Conservation (phyloP, 2,888 invertebrate species). For the Patella caerulea region DNA sequence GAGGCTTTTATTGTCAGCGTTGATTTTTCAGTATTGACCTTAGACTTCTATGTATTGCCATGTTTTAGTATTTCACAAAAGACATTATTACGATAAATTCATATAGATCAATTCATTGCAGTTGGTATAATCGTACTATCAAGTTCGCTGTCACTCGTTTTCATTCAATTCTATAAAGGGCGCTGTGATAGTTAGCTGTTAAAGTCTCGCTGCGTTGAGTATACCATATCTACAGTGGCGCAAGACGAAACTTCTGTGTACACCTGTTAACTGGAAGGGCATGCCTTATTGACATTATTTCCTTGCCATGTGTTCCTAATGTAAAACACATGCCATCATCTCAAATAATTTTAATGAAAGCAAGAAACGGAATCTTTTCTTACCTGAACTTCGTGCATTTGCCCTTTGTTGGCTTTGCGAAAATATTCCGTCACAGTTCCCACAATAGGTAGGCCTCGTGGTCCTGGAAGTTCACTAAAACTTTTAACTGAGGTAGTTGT, state of each 20-base stretch:
- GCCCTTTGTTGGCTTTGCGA: conserved; percentile 62
- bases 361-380: conserved; percentile 25
- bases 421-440: conserved; percentile 67
- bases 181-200: no score
- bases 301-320: conserved; percentile 11
- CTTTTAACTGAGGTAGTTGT: conserved; percentile 29
- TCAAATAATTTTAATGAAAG: background rate
- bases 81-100: no score
- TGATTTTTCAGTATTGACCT: no score
- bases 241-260: background rate
- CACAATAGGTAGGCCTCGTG: conserved; percentile 61
- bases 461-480: conserved; percentile 64
- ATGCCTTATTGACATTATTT: conserved; percentile 17
- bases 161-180: no score
- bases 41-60: no score
- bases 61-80: no score
- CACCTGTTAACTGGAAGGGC: conserved; percentile 15
- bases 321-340: background rate
- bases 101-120: no score
- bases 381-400: conserved; percentile 68
- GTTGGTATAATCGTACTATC: no score
- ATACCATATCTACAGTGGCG: no score
- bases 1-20: no score
- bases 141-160: no score
- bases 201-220: no score